Conservation (phyloP, 37 sponge, comb jelly and placozoan species). For the Geodia barretti region DNA sequence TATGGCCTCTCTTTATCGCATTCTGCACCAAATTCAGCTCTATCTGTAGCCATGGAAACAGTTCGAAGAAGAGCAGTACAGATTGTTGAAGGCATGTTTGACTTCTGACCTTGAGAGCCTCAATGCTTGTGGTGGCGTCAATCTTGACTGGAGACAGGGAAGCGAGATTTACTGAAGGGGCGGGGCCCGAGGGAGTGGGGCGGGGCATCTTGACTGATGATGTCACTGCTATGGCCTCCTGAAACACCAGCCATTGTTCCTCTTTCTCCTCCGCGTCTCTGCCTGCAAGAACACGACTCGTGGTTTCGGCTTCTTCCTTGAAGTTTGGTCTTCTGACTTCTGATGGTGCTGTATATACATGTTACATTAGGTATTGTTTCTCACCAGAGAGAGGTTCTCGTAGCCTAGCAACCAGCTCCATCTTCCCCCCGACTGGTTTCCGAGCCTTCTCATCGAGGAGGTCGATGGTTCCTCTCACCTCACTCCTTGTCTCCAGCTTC, state of each 20-base stretch:
- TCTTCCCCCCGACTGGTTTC: slow-evolving; percentile 73
- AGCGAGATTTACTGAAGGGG: slow-evolving; percentile 3
- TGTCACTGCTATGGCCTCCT: slow-evolving; percentile 48
- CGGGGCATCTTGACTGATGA: slow-evolving; percentile 42
- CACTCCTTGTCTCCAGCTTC: slow-evolving; percentile 67
- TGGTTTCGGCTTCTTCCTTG: slow-evolving; percentile 8
- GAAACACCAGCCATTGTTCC: slow-evolving; percentile 69
- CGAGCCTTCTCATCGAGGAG: slow-evolving; percentile 63
- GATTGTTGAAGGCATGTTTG: background rate
- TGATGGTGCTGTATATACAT: slow-evolving; percentile 12
- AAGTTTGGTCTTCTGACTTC: slow-evolving; percentile 14
- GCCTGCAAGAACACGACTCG: background rate
- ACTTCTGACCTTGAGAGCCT: slow-evolving; percentile 33
- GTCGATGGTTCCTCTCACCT: slow-evolving; percentile 43
- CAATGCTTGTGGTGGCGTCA: slow-evolving; percentile 54
- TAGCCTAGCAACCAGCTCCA: slow-evolving; percentile 70
- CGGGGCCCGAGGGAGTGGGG: background rate
- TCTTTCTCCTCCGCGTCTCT: slow-evolving; percentile 47
- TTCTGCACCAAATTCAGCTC: slow-evolving; percentile 49
- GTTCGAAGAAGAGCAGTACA: no score
- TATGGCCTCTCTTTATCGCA: slow-evolving; percentile 46
- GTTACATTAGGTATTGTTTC: no score
- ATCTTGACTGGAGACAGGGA: slow-evolving; percentile 38
- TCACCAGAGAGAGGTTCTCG: slow-evolving; percentile 75
- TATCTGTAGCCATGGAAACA: background rate